Base-by-base conservation (phyloP, 2,113 vertebrate genomes). In the Perognathus longimembris region DNA sequence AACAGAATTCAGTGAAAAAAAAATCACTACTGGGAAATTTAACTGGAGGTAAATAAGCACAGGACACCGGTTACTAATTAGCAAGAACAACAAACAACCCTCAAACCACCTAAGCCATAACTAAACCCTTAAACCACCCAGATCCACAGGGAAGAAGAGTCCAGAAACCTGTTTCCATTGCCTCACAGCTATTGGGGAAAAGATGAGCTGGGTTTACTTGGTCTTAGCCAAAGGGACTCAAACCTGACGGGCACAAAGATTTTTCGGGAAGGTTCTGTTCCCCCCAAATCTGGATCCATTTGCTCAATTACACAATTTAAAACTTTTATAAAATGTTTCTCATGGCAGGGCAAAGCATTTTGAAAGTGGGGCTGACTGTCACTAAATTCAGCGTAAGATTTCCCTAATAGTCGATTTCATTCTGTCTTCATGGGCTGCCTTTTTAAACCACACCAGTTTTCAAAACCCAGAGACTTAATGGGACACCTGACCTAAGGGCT, bases 361-460 rank as follows among this genome's bases (percentile, higher is more conserved):
- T 54, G 61, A 88, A 90, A 88, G 90, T 3, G 0, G 24, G 42
- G 45, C 20, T 1, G 32, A 18, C 34, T 32, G 59, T 54, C 78
- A 88, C 63, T 93, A 82, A 70, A 90, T 85, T 88, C 76, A 82
- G 88, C 42, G 78, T 59, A 57, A 8, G 69, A 88, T 66, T 83
- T 91, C 61, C 85, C 83, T 30, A 80, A 92, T 40, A 5, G 20
- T 9, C 76, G 74, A 88, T 92, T 96, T 76, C 12, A 80, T 40
- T n/a, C 64, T 36, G 1, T 67, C 59, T 67, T 40, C n/a, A 15
- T 45, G 17, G 91, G 64, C 3, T 0, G 32, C 88, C 89, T 54
- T 36, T 61, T 61, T 24, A 61, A 93, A 74, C 38, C 34, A 83
- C 40, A 66, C 67, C 26, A 18, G 70, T 54, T 77, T 87, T 89